phyloP scores from a whole-genome alignment of 2,797 vertebrate species.

The Hephaestus fuliginosus region DNA sequence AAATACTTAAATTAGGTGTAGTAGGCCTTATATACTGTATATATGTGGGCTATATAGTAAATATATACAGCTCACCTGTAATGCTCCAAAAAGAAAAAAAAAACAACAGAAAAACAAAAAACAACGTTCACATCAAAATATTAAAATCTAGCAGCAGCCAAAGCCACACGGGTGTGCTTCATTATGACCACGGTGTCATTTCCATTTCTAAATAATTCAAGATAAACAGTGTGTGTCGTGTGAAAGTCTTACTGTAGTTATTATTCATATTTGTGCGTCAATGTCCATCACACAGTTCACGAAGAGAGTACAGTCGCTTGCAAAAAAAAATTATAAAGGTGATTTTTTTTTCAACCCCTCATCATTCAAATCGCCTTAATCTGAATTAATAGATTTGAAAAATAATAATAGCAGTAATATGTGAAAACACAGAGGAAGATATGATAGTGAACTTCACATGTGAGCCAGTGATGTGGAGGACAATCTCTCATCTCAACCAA shows the following conservation, averaged over 20 bases:
- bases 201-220: conserved; percentile 62
- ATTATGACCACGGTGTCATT: conserved; percentile 57
- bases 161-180: conserved; percentile 65
- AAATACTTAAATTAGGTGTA: conserved; percentile 68
- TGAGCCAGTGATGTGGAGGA: conserved; percentile 35
- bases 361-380: conserved; percentile 16
- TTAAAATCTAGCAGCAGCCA: conserved; percentile 83
- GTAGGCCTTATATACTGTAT: conserved; percentile 37
- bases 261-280: conserved; percentile 57
- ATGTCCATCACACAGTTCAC: conserved; percentile 57
- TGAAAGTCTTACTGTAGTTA: conserved; percentile 47
- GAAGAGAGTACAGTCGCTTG: conserved; percentile 39
- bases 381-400: not conserved
- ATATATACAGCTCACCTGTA: conserved; percentile 58
- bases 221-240: conserved; percentile 58
- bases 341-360: conserved; percentile 1
- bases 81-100: conserved; percentile 59
- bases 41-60: conserved; percentile 52
- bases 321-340: conserved; percentile 37
- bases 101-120: too few relatives aligned
- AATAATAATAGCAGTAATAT: not conserved
- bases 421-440: conserved; percentile 32
- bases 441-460: conserved; percentile 16
- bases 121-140: conserved; percentile 78
- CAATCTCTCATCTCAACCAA: conserved; percentile 14